These are phyloP conservation scores for Siderastrea radians DNA, from an alignment of 92 coral and sea anemone genomes.

Conservation along the genomic window DNA sequence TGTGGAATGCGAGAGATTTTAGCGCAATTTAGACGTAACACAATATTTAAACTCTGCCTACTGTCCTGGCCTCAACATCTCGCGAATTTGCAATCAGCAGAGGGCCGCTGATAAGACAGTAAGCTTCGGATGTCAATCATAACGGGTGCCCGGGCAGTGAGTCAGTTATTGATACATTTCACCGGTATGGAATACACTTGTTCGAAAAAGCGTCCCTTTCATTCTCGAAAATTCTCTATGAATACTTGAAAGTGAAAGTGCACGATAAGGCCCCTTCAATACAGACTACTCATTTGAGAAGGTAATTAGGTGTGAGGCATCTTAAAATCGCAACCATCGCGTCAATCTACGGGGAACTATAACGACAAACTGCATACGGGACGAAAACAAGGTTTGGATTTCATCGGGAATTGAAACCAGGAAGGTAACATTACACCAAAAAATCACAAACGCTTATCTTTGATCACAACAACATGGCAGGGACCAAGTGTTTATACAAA, in stretches of 20 bases:
- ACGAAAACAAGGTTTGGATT: slow-evolving; percentile 15
- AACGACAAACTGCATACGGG: neutral
- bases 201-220: neutral
- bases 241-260: neutral
- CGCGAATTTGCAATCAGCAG: slow-evolving; percentile 18
- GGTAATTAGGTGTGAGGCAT: slow-evolving; percentile 52
- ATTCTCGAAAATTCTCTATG: slow-evolving; percentile 7
- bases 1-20: slow-evolving; percentile 43
- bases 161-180: slow-evolving; percentile 24
- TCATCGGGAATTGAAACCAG: slow-evolving; percentile 22
- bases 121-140: slow-evolving; percentile 50
- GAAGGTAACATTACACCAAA: slow-evolving; percentile 40
- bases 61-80: slow-evolving; percentile 31
- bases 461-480: slow-evolving; percentile 1
- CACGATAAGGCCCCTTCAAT: slow-evolving; percentile 20
- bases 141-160: slow-evolving; percentile 34
- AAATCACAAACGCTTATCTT: slow-evolving; percentile 28
- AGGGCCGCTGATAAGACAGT: slow-evolving; percentile 24
- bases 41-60: slow-evolving; percentile 41
- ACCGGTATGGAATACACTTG: neutral
- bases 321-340: slow-evolving; percentile 25
- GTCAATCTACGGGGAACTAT: slow-evolving; percentile 34
- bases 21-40: slow-evolving; percentile 15
- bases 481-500: neutral
- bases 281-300: slow-evolving; percentile 24